These are phyloP conservation scores for Pyrrhosoma nymphula DNA, from an alignment of 2,888 invertebrate species.

Conservation along the genomic window DNA sequence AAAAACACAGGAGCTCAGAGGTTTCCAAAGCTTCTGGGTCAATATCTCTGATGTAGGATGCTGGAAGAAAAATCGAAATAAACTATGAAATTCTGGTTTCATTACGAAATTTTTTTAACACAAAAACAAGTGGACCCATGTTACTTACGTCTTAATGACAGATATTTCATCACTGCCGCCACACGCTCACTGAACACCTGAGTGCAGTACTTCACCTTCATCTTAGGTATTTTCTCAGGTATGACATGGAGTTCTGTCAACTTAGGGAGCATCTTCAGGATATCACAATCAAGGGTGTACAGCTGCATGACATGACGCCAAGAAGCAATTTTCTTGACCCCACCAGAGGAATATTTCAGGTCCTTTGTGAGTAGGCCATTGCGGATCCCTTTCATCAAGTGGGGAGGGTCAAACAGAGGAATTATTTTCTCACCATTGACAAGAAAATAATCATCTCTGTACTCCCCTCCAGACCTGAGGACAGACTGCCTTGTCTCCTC, in stretches of 20 bases:
- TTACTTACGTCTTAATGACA: neutral
- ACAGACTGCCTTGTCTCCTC: no score
- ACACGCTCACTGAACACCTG: neutral
- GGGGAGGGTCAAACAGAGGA: neutral
- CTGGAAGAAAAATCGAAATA: neutral
- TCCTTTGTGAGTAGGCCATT: neutral
- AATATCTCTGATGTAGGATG: neutral
- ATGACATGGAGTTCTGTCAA: neutral
- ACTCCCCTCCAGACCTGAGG: no score
- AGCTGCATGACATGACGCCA: neutral
- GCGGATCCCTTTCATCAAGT: neutral
- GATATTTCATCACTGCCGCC: neutral
- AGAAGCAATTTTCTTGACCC: neutral
- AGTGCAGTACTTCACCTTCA: slow-evolving; percentile 27
- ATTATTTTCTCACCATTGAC: neutral
- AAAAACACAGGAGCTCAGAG: neutral
- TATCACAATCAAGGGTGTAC: neutral
- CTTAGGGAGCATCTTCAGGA: neutral
- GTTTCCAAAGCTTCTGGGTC: neutral
- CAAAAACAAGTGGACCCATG: neutral
- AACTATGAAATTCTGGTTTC: neutral
- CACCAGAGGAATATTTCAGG: neutral
- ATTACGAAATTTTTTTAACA: neutral
- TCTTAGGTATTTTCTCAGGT: slow-evolving; percentile 43
- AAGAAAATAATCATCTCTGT: neutral